Evolutionary conservation across 2,797 vertebrate species (phyloP), one percentile per base, ranked within the genome.

Genomic region (Acomys russatus): DNA sequence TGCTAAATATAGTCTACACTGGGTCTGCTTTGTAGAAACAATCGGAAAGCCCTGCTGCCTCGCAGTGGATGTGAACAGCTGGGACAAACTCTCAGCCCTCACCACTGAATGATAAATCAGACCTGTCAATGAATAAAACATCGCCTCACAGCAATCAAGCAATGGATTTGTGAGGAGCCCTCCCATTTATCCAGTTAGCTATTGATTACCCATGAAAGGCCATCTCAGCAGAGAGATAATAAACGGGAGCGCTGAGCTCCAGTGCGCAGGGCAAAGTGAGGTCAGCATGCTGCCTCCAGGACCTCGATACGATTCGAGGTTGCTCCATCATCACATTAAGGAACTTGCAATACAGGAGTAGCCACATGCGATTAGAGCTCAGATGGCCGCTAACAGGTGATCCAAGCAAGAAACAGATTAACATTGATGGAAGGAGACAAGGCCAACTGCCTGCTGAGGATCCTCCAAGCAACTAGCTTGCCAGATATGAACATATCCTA

Each of bases 181-280:
- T 97, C 86, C 90, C 97, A 98, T 98, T 98, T 99, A 97, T 98
- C 98, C 97, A 90, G 97, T 98, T 95, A 96, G 92, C 90, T 97
- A 98, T 98, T 98, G 98, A 98, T 98, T 98, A 97, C 88, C 80
- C 97, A 94, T 97, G 95, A 96, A 97, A 98, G 96, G 96, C 96
- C 97, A 96, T 96, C 97, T 97, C 97, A 96, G 98, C 88, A 78
- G 96, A 97, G 94, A 88, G 88, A 89, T 96, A 97, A 98, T 97
- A 90, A 98, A 97, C 96, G 97, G 82, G 92, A 94, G 79, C 97
- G 91, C 74, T 89, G 93, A 96, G 94, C 95, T 94, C 89, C 97
- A 92, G 56, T 76, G 94, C 23, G 76, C 91, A 68, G 86, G 95
- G n/a, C 38, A 86, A 95, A 98, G 96, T 74, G 86, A 92, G 84